A percentile compares a stretch with the other conserved stretches of the same genome.
Conservation (phyloP, 2,888 invertebrate genomes). For the Phyllotreta striolata region DNA sequence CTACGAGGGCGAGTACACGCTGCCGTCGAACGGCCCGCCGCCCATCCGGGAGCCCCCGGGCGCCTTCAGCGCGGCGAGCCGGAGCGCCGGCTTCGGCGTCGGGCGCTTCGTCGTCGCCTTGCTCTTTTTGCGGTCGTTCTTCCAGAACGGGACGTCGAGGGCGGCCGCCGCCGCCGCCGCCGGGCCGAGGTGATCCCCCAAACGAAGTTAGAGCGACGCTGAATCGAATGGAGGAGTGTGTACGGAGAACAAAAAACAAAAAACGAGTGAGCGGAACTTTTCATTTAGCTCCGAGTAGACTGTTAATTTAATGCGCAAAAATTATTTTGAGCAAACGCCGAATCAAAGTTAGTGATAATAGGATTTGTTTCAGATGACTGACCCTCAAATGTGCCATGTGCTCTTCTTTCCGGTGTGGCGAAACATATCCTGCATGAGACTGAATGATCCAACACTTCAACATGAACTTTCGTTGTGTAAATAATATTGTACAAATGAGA, state of each 20-base stretch:
- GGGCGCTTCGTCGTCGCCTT: constrained; percentile 39
- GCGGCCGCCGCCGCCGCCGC: constrained; percentile 16
- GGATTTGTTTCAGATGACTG: constrained; percentile 33
- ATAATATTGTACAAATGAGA: constrained; percentile 38
- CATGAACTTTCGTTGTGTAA: constrained; percentile 40
- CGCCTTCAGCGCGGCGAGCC: constrained; percentile 52
- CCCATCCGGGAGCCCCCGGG: constrained; percentile 59
- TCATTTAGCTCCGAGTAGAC: no score
- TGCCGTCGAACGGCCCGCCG: constrained; percentile 59
- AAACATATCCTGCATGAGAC: constrained; percentile 55
- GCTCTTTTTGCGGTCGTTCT: constrained; percentile 30
- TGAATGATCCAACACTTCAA: constrained; percentile 43
- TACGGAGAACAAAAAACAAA: constrained; percentile 1
- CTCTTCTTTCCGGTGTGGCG: constrained; percentile 39
- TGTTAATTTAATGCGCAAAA: no score
- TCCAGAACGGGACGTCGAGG: constrained; percentile 31
- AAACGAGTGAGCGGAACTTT: no score
- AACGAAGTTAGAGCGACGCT: constrained; percentile 40
- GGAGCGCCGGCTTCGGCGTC: constrained; percentile 37
- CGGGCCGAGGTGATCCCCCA: constrained; percentile 51
- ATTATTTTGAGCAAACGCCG: no score
- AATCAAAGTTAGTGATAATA: no score
- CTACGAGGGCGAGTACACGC: constrained; percentile 59
- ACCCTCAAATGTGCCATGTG: constrained; percentile 34
- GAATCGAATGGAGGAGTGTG: constrained; percentile 22